These are phyloP conservation scores for Fukomys damarensis DNA, from an alignment of 2,113 vertebrate species.

Conservation along the genomic window DNA sequence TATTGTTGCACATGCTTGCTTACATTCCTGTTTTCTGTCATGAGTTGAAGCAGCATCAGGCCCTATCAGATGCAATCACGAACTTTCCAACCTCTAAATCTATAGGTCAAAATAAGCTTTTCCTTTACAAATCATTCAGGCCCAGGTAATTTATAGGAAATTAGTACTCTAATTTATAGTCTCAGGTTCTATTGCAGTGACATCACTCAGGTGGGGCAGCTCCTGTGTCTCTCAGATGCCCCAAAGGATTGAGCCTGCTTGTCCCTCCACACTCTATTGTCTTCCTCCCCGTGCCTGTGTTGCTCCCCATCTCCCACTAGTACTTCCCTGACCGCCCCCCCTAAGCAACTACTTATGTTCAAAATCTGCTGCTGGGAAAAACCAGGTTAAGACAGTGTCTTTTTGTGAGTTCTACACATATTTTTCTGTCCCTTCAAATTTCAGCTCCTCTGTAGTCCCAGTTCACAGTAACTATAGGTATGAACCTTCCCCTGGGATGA, in stretches of 20 bases:
- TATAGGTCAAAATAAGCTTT: not conserved
- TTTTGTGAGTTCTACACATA: not conserved
- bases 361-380: not conserved
- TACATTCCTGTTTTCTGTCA: not conserved
- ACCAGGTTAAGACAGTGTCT: not conserved
- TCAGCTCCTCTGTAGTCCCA: not conserved
- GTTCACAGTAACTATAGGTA: not conserved
- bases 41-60: not conserved
- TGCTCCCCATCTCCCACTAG: not conserved
- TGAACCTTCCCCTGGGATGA: not conserved
- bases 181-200: not conserved
- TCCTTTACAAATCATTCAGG: not conserved
- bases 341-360: not conserved
- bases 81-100: not conserved
- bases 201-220: not conserved
- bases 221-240: not conserved
- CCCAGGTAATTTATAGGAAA: not conserved
- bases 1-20: not conserved
- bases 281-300: not conserved
- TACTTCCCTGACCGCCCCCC: too few relatives aligned
- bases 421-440: not conserved
- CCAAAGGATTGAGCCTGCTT: not conserved
- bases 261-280: fast-evolving
- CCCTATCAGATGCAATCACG: not conserved
- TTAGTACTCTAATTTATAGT: not conserved